These are phyloP conservation scores for Idris sp. DNA, from an alignment of 1,140 invertebrate genomes.

Conservation along the genomic window DNA sequence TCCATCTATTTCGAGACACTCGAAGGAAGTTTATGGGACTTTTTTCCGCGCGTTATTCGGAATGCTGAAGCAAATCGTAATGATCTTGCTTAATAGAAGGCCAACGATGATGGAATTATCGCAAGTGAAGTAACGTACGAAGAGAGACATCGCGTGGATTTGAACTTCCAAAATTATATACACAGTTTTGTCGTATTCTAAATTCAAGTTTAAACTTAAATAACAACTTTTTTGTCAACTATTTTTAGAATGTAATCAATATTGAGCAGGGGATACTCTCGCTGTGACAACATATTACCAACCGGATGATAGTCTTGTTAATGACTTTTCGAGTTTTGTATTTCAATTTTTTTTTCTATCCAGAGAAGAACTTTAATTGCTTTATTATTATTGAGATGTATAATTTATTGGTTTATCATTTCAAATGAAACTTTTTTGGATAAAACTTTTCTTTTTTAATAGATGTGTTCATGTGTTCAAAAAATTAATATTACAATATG, in stretches of 20 bases:
- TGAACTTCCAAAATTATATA: constrained; percentile 55
- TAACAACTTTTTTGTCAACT: constrained; percentile 35
- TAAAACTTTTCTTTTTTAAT: too few species aligned
- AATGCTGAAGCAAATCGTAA: constrained; percentile 47
- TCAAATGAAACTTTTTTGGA: too few species aligned
- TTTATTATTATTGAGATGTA: too few species aligned
- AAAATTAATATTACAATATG: too few species aligned
- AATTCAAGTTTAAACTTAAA: constrained; percentile 51
- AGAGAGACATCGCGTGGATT: constrained; percentile 36
- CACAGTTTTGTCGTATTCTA: constrained; percentile 51
- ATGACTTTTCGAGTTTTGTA: too few species aligned
- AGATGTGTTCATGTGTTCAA: too few species aligned
- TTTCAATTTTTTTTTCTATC: too few species aligned
- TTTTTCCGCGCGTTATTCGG: constrained; percentile 36
- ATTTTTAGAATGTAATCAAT: constrained; percentile 58
- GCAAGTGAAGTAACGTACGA: constrained; percentile 37
- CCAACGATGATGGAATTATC: constrained; percentile 60
- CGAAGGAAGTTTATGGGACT: constrained; percentile 54
- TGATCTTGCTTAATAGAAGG: constrained; percentile 56
- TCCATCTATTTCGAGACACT: constrained; percentile 63
- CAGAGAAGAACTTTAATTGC: too few species aligned
- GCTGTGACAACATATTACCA: constrained; percentile 38
- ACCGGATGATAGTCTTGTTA: constrained; percentile 40
- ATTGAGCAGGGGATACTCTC: constrained; percentile 46
- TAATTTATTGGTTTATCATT: too few species aligned